Percentiles rank a stretch among this genome's conserved stretches.
These are phyloP conservation scores for Mercenaria mercenaria DNA, from an alignment of 1,140 invertebrate species.

Conservation along the genomic window DNA sequence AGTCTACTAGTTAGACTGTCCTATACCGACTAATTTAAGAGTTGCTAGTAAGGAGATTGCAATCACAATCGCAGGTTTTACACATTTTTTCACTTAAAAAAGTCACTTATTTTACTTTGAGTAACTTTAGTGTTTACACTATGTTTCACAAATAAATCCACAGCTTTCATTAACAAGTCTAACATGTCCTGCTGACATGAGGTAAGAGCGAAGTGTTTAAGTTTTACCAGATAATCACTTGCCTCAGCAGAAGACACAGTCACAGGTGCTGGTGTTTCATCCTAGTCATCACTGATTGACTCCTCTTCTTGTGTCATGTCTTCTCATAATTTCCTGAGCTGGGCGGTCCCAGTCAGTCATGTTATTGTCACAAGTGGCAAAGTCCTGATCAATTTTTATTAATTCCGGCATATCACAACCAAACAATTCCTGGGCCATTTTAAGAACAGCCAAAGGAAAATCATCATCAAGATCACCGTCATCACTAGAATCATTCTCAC, in stretches of 20 bases:
- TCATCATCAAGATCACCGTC: conserved; percentile 53
- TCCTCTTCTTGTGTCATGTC: background rate
- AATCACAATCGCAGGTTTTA: too few relatives aligned
- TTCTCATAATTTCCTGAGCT: background rate
- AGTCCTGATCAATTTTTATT: conserved; percentile 12
- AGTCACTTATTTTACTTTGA: too few relatives aligned
- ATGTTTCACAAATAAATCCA: background rate
- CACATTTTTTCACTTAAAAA: too few relatives aligned
- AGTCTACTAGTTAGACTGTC: too few relatives aligned
- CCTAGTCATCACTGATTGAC: background rate
- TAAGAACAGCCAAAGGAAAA: conserved; percentile 13
- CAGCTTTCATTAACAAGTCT: background rate
- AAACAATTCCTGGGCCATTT: conserved; percentile 34
- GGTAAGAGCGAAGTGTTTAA: background rate
- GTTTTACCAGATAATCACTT: background rate
- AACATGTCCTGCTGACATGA: background rate
- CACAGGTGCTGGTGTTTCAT: background rate
- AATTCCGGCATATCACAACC: conserved; percentile 48
- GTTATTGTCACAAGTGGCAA: conserved; percentile 16
- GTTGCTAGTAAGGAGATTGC: too few relatives aligned
- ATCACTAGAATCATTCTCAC: background rate
- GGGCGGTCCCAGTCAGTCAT: conserved; percentile 42
- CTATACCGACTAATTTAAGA: too few relatives aligned
- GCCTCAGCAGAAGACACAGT: background rate
- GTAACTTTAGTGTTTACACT: background rate